Evolutionary conservation across 2,797 vertebrate species (phyloP), one percentile per base, ranked within the genome.

Genomic region (Rhabdomys pumilio): DNA sequence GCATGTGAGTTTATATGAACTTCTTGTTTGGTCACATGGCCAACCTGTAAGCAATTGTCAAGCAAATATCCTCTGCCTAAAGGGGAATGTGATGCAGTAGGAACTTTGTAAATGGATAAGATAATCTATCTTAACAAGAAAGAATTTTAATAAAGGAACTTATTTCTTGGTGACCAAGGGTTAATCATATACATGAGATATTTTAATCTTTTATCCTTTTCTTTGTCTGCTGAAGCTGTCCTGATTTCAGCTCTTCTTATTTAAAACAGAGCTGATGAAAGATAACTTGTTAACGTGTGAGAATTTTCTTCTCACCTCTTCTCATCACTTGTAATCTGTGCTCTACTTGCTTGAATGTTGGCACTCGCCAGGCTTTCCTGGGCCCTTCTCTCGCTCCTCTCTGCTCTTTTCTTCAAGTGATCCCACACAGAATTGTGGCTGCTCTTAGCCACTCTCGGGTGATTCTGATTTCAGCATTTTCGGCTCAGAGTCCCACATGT

Each of bases 211-310:
- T 80, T 41, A 50, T 88, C 1, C 53, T 93, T 87, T 61, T 34
- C 22, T 92, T 94, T 85, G 87, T 69, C 50, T 63, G 11, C 55
- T 63, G n/a, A 29, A 41, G 20, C 61, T 76, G 90, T n/a, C 86
- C 79, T 63, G 65, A n/a, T 88, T 94, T 63, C 77, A 75, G 80
- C 31, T 63, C 94, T 69, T 88, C 17, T 76, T 67, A 67, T 79
- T 89, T 85, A 69, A 85, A 89, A 17, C 67, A 89, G 65, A 88
- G 65, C 87, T 53, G 20, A 76, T 73, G 65, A 73, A 85, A 65
- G 65, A 59, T 61, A 69, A 80, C 75, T 92, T 94, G 85, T 92
- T 92, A 91, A 22, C 65, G 12, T 75, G 73, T 89, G 65, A 85
- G 55, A 63, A 5, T 61, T 96, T 96, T 87, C 55, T 83, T 76